These are phyloP conservation scores for Sphecodes monilicornis DNA, from an alignment of 2,888 invertebrate species.

Conservation along the genomic window DNA sequence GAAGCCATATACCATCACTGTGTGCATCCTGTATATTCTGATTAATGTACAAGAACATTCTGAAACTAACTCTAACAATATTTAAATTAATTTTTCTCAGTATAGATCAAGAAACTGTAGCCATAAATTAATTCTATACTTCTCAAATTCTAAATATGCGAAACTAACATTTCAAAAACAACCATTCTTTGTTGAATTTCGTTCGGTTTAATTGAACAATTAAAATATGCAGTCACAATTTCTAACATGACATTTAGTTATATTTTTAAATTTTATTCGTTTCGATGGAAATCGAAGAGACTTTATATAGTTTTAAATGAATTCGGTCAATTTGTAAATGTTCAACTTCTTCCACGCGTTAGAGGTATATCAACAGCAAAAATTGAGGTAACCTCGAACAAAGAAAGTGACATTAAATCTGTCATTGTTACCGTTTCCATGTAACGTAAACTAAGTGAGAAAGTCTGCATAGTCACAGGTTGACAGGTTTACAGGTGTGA, in stretches of 20 bases:
- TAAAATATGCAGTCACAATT: not conserved
- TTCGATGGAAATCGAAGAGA: not conserved
- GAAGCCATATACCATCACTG: no score
- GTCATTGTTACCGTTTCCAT: not conserved
- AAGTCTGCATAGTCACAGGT: constrained; percentile 11
- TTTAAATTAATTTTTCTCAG: no score
- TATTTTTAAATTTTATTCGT: not conserved
- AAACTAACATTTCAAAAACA: not conserved
- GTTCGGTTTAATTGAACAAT: not conserved
- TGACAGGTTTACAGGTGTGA: not conserved
- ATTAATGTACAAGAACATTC: no score
- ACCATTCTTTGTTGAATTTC: not conserved
- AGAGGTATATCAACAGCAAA: not conserved
- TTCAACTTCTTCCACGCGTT: not conserved
- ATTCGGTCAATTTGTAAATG: not conserved
- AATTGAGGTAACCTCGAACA: not conserved
- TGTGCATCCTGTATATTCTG: no score
- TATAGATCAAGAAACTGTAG: no score
- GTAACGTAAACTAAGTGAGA: not conserved
- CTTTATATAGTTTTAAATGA: not conserved
- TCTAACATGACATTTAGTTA: no score
- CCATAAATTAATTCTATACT: no score
- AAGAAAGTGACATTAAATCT: constrained; percentile 4
- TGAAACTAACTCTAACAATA: no score
- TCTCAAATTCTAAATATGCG: not conserved